Conservation (phyloP, 1,140 invertebrate species). For the Saxidomus purpurata region DNA sequence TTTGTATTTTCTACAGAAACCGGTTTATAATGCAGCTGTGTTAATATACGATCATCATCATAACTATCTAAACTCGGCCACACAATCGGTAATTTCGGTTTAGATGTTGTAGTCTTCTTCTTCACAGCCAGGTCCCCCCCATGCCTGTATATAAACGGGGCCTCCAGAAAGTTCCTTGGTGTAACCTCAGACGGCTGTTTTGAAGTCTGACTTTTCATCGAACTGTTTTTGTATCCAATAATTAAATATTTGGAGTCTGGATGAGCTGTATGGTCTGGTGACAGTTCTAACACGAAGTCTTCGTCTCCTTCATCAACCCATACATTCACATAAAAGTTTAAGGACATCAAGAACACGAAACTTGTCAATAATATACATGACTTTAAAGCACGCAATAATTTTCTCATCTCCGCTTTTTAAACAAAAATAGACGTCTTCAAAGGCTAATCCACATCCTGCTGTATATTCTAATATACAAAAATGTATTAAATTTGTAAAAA, state of each 20-base stretch:
- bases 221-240: background rate
- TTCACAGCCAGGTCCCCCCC: background rate
- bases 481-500: no score
- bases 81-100: background rate
- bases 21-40: conserved; percentile 58
- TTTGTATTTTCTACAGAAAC: background rate
- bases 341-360: conserved; percentile 13
- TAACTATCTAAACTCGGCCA: conserved; percentile 56
- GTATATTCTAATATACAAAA: no score
- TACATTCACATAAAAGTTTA: conserved; percentile 58
- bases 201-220: background rate
- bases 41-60: conserved; percentile 58
- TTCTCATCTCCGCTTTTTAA: background rate
- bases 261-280: conserved; percentile 19
- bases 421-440: background rate
- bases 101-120: background rate
- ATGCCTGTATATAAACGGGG: background rate
- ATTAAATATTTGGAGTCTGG: background rate
- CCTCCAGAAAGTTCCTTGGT: background rate
- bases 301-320: background rate
- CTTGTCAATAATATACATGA: background rate
- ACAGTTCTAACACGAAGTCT: conserved; percentile 10
- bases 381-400: background rate
- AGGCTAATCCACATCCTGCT: no score
- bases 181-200: background rate